Evolutionary conservation across 2,797 vertebrate species (phyloP).

Genomic region (Channallabes apus): DNA sequence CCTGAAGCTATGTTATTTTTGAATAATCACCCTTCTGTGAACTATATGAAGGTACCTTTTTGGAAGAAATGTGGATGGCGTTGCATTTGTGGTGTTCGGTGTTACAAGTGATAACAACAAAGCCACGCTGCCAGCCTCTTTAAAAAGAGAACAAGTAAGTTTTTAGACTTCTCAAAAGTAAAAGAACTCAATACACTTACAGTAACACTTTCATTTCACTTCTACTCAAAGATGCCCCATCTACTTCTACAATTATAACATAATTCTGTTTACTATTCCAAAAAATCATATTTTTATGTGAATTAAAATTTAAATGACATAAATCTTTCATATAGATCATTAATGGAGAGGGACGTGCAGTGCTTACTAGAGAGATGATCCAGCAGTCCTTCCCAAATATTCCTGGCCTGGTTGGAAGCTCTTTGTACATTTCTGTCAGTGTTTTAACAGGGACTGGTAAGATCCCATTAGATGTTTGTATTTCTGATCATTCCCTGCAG

Average conservation of each 20-base stretch:
- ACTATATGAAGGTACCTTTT: conserved; percentile 67
- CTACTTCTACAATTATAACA: no score
- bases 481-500: not conserved
- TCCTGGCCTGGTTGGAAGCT: conserved; percentile 24
- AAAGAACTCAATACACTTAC: not conserved
- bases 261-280: no score
- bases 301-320: not conserved
- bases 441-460: conserved; percentile 78
- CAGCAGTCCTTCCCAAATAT: conserved; percentile 49
- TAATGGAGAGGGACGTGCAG: conserved; percentile 61
- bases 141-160: conserved; percentile 61
- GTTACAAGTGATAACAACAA: conserved; percentile 50
- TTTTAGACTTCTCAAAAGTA: not conserved
- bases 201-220: not conserved
- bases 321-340: conserved; percentile 63
- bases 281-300: not conserved
- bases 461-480: not conserved
- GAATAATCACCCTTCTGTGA: not conserved
- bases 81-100: conserved; percentile 71
- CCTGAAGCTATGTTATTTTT: not conserved
- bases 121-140: conserved; percentile 58
- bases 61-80: conserved; percentile 66
- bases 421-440: no score
- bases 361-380: conserved; percentile 64
- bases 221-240: not conserved